Conservation (phyloP, 2,888 invertebrate species). For the Nineta flava region DNA sequence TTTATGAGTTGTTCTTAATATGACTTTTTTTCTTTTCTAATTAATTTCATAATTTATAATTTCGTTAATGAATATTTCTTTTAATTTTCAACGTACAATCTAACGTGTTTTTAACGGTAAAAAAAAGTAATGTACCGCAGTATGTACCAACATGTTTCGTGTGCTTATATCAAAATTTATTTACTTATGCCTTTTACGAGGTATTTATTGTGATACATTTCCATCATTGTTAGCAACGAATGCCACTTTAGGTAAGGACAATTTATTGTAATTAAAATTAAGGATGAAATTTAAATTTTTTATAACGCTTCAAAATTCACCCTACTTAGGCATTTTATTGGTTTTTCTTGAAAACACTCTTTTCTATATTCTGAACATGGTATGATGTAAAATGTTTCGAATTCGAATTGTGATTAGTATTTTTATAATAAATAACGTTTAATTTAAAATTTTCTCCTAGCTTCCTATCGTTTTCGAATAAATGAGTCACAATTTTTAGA, state of each 20-base stretch:
- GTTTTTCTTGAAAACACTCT: not conserved
- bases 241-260: conserved; percentile 49
- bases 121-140: not conserved
- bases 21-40: not conserved
- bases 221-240: conserved; percentile 58
- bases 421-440: no score
- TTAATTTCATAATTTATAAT: not conserved
- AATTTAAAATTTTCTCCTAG: no score
- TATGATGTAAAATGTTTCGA: no score
- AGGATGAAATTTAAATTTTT: no score
- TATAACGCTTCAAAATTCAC: not conserved
- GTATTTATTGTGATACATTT: conserved; percentile 35
- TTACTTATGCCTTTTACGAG: not conserved
- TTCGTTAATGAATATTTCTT: not conserved
- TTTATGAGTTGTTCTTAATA: no score
- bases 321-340: not conserved
- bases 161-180: not conserved
- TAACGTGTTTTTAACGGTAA: not conserved
- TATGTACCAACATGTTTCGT: not conserved
- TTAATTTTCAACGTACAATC: not conserved
- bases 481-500: no score
- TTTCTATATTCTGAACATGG: not conserved
- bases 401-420: no score
- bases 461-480: no score
- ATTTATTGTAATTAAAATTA: no score